Base-by-base conservation (phyloP, 2,888 invertebrate species). In the Apodemia zela region DNA sequence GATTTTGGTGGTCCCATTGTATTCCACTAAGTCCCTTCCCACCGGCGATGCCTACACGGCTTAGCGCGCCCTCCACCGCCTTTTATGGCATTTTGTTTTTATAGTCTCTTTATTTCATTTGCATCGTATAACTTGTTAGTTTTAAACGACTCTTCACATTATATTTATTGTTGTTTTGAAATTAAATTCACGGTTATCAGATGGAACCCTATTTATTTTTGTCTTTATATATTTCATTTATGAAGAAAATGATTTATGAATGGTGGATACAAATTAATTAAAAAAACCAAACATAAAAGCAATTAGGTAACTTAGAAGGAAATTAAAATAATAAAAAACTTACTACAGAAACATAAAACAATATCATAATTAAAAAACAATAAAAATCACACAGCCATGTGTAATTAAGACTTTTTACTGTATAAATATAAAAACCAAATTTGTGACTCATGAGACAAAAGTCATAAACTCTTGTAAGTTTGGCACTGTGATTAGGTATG, bases 1-100 rank as follows among this genome's bases (percentile, higher is more conserved):
- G 79, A 83, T 85, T 87, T 79, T 82, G 90, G 90, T 90, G 90
- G 90, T 91, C 90, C 89, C 81, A 88, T 91, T 90, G 89, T 90
- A 75, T 82, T 79, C 72, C 71, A 64, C 74, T 45, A 45, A 84
- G 82, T 73, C 82, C 78, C 77, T 76, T 77, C 78, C 73, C 73
- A 72, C 73, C 74, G 81, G 69, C 70, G 77, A 66, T 63, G 71
- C 68, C 71, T 73, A 71, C 72, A 69, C 74, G 75, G 84, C 85
- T 84, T 78, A 84, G 75, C 74, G 73, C 73, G 67, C 78, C 75
- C 80, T 80, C 81, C 69, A 78, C 77, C 77, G 73, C 80, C 81
- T 81, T 87, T 87, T 87, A 85, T 83, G 82, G 79, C 75, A 66
- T 72, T 73, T 74, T 72, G 72, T 81, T 84, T 86, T 87, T 75